phyloP scores from a whole-genome alignment of 2,113 vertebrate genomes.

The Phainopepla nitens region DNA sequence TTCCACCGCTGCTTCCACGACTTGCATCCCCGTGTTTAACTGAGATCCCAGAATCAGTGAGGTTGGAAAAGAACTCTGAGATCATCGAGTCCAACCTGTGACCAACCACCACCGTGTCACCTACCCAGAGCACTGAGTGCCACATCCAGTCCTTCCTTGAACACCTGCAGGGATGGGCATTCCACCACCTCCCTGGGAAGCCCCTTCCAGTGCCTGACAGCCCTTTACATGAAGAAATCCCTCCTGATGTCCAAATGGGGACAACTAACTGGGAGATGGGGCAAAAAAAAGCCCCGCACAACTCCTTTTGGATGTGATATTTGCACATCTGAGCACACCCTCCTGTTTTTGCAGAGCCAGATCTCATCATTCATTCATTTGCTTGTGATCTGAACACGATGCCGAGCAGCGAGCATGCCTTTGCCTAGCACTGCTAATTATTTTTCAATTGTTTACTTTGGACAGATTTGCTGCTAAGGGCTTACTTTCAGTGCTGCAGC shows the following conservation, averaged over 20 bases:
- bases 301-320: background rate
- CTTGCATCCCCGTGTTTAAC: rapidly evolving
- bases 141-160: background rate
- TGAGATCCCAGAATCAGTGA: background rate
- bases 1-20: rapidly evolving
- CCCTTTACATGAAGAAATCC: background rate
- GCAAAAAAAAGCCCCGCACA: background rate
- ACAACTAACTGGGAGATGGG: background rate
- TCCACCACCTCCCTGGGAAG: background rate
- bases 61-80: background rate
- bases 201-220: background rate
- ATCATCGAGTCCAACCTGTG: background rate
- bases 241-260: background rate
- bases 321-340: background rate
- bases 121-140: background rate
- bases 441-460: constrained; percentile 27
- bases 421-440: background rate
- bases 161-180: background rate
- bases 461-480: background rate
- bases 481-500: background rate
- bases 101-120: background rate
- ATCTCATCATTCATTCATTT: background rate
- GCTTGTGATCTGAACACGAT: background rate
- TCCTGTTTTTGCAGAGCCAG: background rate
- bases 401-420: background rate